Percentiles rank a stretch among this genome's conserved stretches.
These are phyloP conservation scores for Casuarius casuarius DNA, from an alignment of 2,113 vertebrate genomes.

Conservation along the genomic window DNA sequence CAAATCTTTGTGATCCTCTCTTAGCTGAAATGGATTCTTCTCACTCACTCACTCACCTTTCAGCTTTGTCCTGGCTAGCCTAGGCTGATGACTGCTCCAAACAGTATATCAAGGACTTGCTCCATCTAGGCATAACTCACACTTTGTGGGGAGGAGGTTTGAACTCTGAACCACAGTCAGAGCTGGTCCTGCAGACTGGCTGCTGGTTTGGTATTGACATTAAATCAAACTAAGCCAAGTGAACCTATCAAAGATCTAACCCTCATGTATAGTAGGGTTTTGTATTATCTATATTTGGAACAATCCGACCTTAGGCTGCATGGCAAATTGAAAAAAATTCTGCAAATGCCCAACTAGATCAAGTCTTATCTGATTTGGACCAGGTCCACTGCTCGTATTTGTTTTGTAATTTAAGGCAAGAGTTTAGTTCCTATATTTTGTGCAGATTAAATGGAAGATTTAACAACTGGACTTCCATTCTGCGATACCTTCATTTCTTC, in stretches of 20 bases:
- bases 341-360: not conserved
- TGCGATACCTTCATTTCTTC: slow-evolving; percentile 19
- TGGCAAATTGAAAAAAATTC: not conserved
- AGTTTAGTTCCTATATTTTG: not conserved
- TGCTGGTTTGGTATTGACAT: not conserved
- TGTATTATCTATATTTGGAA: not conserved
- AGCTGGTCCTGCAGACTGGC: not conserved
- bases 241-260: not conserved
- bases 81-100: not conserved
- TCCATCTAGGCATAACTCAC: not conserved
- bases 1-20: not conserved
- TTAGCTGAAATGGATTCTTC: not conserved
- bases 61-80: not conserved
- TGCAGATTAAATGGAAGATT: not conserved
- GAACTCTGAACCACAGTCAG: not conserved
- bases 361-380: not conserved
- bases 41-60: not conserved
- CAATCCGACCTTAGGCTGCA: not conserved
- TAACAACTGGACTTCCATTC: not conserved
- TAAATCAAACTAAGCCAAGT: not conserved
- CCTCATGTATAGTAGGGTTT: not conserved
- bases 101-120: not conserved
- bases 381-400: not conserved
- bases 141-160: not conserved
- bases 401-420: not conserved